These are phyloP conservation scores for Mechanitis messenoides DNA, from an alignment of 2,888 invertebrate species.

Conservation along the genomic window DNA sequence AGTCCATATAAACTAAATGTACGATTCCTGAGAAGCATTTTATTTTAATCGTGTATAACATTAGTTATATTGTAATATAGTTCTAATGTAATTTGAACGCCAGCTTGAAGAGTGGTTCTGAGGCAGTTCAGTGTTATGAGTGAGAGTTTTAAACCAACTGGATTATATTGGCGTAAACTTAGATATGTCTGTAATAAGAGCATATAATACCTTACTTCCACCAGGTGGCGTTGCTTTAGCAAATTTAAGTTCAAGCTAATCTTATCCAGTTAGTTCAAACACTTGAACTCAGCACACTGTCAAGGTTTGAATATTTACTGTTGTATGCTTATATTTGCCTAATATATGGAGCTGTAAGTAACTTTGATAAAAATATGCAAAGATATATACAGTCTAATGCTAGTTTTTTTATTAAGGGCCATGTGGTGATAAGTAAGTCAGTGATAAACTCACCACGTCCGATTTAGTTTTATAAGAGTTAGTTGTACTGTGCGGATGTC, in stretches of 20 bases:
- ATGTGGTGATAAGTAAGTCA: slow-evolving; percentile 34
- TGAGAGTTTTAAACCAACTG: not conserved
- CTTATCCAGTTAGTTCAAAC: too few relatives aligned
- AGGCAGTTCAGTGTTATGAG: slow-evolving; percentile 2
- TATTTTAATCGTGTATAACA: slow-evolving; percentile 22
- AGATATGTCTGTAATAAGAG: too few relatives aligned
- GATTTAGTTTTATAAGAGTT: slow-evolving; percentile 35
- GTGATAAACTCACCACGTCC: slow-evolving; percentile 74
- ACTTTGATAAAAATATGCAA: slow-evolving; percentile 30
- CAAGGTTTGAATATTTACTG: slow-evolving; percentile 13
- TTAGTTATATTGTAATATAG: slow-evolving; percentile 12
- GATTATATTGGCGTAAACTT: not conserved
- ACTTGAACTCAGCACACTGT: not conserved
- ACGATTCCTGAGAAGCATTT: slow-evolving; percentile 37
- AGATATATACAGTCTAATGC: slow-evolving; percentile 27
- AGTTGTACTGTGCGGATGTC: slow-evolving; percentile 16
- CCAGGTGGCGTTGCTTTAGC: too few relatives aligned
- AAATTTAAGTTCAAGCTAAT: too few relatives aligned
- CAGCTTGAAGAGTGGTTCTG: slow-evolving; percentile 13
- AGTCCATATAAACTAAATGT: slow-evolving; percentile 24
- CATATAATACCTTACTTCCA: too few relatives aligned
- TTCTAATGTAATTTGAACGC: slow-evolving; percentile 10
- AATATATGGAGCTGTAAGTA: slow-evolving; percentile 24
- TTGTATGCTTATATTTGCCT: slow-evolving; percentile 22
- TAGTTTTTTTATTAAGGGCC: slow-evolving; percentile 31